These are phyloP conservation scores for Muraenolepis orangiensis DNA, from an alignment of 2,797 vertebrate species.

Conservation along the genomic window DNA sequence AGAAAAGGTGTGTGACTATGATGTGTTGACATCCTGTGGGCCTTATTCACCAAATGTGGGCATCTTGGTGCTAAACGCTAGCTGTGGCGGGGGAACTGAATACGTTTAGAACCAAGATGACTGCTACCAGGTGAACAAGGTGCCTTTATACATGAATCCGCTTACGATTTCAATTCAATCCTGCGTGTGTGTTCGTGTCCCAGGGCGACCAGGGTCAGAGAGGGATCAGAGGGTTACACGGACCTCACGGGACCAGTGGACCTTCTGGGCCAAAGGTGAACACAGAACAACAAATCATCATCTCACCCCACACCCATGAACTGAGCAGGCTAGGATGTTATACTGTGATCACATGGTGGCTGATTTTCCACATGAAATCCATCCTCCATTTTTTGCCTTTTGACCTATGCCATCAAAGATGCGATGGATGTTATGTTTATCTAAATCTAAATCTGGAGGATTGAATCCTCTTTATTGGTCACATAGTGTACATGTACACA, in stretches of 20 bases:
- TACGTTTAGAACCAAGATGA: neutral
- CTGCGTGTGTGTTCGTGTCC: neutral
- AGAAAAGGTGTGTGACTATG: constrained; percentile 78
- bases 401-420: too few species aligned
- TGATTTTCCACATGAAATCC: too few species aligned
- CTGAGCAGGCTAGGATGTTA: neutral
- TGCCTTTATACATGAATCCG: neutral
- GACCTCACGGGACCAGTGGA: constrained; percentile 79
- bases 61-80: neutral
- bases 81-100: neutral
- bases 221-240: constrained; percentile 85
- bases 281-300: constrained; percentile 56
- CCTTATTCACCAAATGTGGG: constrained; percentile 12
- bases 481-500: too few species aligned
- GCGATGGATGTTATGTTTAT: too few species aligned
- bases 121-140: neutral
- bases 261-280: constrained; percentile 85
- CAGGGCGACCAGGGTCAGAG: constrained; percentile 88
- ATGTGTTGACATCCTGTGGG: neutral
- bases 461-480: too few species aligned
- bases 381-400: too few species aligned
- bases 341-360: neutral
- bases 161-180: neutral
- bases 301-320: neutral
- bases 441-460: too few species aligned